Conservation (phyloP, 2,797 vertebrate genomes). For the Cephalopachus bancanus region DNA sequence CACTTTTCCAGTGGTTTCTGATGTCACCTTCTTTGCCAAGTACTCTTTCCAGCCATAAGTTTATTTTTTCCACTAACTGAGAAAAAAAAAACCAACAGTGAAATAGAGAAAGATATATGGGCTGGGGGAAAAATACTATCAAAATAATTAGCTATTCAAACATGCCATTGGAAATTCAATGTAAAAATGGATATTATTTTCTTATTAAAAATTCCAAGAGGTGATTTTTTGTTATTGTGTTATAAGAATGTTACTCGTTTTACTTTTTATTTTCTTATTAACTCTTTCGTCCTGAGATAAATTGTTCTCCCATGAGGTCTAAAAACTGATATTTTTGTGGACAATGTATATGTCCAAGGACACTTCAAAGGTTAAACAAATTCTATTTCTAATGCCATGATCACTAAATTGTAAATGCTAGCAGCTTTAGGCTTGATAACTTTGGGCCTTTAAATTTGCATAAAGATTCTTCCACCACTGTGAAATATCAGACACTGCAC, state of each 20-base stretch:
- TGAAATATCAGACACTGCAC: neutral
- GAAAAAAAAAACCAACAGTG: neutral
- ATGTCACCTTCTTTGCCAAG: neutral
- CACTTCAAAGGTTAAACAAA: conserved; percentile 79
- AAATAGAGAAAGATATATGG: neutral
- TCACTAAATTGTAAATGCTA: conserved; percentile 75
- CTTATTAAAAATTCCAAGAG: neutral
- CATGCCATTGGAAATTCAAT: neutral
- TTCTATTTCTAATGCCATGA: conserved; percentile 74
- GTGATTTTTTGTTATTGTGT: neutral
- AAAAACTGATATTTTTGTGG: conserved; percentile 68
- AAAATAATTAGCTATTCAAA: neutral
- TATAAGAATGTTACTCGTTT: neutral
- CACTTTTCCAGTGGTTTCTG: neutral
- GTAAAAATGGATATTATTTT: neutral
- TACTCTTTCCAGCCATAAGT: neutral
- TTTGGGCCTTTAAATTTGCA: conserved; percentile 56
- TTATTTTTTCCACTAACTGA: neutral
- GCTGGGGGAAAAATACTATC: neutral
- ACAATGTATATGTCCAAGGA: conserved; percentile 67
- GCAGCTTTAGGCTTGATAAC: conserved; percentile 52
- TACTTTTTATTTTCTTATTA: neutral
- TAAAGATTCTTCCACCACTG: neutral
- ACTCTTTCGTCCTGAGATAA: conserved; percentile 57
- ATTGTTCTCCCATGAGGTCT: conserved; percentile 36